Base-by-base conservation (phyloP, 2,797 vertebrate species). In the Bufotes viridis region DNA sequence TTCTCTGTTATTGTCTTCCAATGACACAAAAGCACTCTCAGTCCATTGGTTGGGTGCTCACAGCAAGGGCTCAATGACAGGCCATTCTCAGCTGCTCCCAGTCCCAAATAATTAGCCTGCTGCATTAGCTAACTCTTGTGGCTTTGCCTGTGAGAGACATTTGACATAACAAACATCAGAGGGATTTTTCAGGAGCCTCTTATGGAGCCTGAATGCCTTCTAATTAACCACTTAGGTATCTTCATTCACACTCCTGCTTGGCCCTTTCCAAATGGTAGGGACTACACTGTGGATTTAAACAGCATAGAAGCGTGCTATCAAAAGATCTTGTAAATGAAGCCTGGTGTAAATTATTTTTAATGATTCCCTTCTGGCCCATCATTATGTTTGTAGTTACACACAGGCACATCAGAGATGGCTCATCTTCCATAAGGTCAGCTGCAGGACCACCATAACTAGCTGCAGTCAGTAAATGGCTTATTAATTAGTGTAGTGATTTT, bases 331-430 rank as follows among this genome's bases (percentile, higher is more conserved):
- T 99, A 99, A 99, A 99, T 98, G 98, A 99, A 99, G 98, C 97
- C 98, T 97, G 98, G 97, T 99, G 98, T 99, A 99, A 99, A 99
- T 99, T 98, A 99, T 99, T 99, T 99, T 99, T 99, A 99, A 99
- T 99, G 98, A 99, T 98, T 98, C 98, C 98, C 98, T 98, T 97
- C 98, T 99, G 98, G 98, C 98, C 96, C 97, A 97, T 98, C 98
- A 98, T 99, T 99, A 99, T 98, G 98, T 98, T 98, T 98, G 97
- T 97, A 98, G 98, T 97, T 97, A 97, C 96, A 98, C 97, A 97
- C 95, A 96, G 96, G 95, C 97, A 98, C 98, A 98, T 98, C 97
- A 97, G 97, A 98, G 97, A 97, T 94, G 95, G 96, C 97, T 97
- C 96, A 92, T 97, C 97, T 96, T 97, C 95, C 91, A 93, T 95